phyloP scores from a whole-genome alignment of 1,140 invertebrate genomes.

The Drosophila equinoxialis region DNA sequence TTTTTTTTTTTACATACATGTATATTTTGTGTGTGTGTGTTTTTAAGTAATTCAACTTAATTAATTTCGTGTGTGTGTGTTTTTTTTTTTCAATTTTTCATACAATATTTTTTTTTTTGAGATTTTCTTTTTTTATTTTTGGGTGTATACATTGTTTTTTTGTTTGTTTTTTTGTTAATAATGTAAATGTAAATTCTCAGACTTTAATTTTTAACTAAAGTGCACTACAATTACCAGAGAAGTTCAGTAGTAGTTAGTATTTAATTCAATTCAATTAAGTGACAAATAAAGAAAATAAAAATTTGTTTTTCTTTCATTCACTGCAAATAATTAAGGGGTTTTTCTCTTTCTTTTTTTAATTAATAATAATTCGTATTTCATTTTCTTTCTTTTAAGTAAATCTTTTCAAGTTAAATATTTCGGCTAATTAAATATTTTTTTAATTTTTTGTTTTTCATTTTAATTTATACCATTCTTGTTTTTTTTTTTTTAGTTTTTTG shows the following conservation, averaged over 20 bases:
- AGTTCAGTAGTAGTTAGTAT: conserved; percentile 16
- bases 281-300: conserved; percentile 44
- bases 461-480: neutral
- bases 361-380: conserved; percentile 52
- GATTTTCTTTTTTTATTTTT: conserved; percentile 41
- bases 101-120: conserved; percentile 33
- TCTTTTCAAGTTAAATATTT: conserved; percentile 81
- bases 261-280: conserved; percentile 20
- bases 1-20: conserved; percentile 49
- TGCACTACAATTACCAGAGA: conserved; percentile 70
- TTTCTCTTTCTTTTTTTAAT: neutral
- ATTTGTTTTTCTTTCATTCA: neutral
- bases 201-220: conserved; percentile 82
- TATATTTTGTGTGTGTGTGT: conserved; percentile 26
- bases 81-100: conserved; percentile 51
- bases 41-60: conserved; percentile 64
- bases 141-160: conserved; percentile 68
- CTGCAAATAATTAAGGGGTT: neutral
- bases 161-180: conserved; percentile 47
- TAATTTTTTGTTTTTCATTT: conserved; percentile 30
- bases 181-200: conserved; percentile 78
- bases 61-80: conserved; percentile 45
- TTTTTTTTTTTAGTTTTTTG: neutral
- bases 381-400: conserved; percentile 51
- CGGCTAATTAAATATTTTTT: conserved; percentile 81